Evolutionary conservation across 2,113 vertebrate genomes (phyloP).

Genomic region (Mustela nigripes): DNA sequence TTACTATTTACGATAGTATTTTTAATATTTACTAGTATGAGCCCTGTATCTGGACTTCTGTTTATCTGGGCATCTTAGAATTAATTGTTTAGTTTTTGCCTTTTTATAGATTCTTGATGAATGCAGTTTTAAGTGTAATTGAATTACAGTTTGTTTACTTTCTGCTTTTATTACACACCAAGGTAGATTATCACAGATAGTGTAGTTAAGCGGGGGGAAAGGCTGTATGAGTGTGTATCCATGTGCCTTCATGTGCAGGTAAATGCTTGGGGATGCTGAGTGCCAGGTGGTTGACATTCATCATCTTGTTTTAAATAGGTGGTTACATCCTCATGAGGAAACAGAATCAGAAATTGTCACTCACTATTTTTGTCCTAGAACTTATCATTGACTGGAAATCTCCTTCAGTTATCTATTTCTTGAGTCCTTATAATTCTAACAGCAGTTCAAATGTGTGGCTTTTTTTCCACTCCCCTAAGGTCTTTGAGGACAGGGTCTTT

Average conservation of each 20-base stretch:
- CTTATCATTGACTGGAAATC: slow-evolving; percentile 13
- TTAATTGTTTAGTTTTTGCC: slow-evolving; percentile 56
- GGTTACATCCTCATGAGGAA: not conserved
- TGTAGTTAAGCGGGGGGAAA: not conserved
- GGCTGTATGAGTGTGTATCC: not conserved
- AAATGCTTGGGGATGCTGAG: not conserved
- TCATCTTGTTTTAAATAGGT: slow-evolving; percentile 28
- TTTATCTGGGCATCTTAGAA: slow-evolving; percentile 33
- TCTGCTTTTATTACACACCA: slow-evolving; percentile 35
- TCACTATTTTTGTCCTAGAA: slow-evolving; percentile 18
- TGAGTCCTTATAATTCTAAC: slow-evolving; percentile 30
- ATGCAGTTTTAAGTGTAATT: slow-evolving; percentile 18
- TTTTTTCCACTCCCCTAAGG: not conserved
- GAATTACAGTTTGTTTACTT: not conserved
- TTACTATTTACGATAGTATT: not conserved
- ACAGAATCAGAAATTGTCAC: slow-evolving; percentile 1
- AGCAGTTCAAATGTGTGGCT: not conserved
- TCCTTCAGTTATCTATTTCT: slow-evolving; percentile 3
- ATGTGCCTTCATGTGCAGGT: not conserved
- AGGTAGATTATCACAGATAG: not conserved
- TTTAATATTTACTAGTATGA: not conserved
- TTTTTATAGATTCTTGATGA: slow-evolving; percentile 56
- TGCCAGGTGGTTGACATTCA: not conserved
- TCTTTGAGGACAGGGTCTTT: slow-evolving; percentile 20
- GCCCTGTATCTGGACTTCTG: not conserved